Conservation (phyloP, 2,797 vertebrate genomes). For the Pitangus sulphuratus region DNA sequence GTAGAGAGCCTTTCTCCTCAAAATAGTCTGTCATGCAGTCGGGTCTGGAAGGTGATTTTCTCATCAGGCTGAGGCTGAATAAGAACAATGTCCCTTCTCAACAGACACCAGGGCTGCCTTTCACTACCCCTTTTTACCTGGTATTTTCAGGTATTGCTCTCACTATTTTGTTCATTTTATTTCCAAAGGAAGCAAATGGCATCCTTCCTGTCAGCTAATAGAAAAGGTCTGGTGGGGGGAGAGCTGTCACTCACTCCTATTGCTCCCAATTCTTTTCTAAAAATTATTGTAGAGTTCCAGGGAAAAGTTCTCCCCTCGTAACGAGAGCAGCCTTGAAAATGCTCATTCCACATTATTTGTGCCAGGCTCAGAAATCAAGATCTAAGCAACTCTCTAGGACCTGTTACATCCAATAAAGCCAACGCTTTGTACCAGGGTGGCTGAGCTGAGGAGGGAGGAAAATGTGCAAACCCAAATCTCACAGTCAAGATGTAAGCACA, state of each 20-base stretch:
- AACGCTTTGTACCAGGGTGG: neutral
- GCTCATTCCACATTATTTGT: constrained; percentile 43
- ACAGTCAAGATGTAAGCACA: neutral
- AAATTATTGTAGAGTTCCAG: constrained; percentile 15
- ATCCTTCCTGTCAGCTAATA: constrained; percentile 33
- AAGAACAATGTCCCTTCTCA: constrained; percentile 30
- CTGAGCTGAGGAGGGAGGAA: neutral
- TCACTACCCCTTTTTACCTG: neutral
- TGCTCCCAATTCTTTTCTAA: constrained; percentile 48
- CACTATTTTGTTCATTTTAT: constrained; percentile 36
- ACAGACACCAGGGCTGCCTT: neutral
- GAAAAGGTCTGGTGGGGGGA: constrained; percentile 15
- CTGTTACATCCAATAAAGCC: constrained; percentile 24
- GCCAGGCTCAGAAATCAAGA: constrained; percentile 49
- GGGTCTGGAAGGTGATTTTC: constrained; percentile 16
- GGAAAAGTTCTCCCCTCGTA: constrained; percentile 47
- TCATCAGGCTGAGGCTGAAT: neutral
- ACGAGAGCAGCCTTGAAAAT: constrained; percentile 47
- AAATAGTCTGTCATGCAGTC: neutral
- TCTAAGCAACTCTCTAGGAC: constrained; percentile 40
- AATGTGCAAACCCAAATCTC: constrained; percentile 30
- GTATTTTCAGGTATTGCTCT: neutral
- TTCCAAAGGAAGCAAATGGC: constrained; percentile 59
- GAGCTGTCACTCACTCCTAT: constrained; percentile 57
- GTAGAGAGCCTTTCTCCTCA: neutral